These are phyloP conservation scores for Luscinia luscinia DNA, from an alignment of 2,797 vertebrate genomes.

Conservation along the genomic window DNA sequence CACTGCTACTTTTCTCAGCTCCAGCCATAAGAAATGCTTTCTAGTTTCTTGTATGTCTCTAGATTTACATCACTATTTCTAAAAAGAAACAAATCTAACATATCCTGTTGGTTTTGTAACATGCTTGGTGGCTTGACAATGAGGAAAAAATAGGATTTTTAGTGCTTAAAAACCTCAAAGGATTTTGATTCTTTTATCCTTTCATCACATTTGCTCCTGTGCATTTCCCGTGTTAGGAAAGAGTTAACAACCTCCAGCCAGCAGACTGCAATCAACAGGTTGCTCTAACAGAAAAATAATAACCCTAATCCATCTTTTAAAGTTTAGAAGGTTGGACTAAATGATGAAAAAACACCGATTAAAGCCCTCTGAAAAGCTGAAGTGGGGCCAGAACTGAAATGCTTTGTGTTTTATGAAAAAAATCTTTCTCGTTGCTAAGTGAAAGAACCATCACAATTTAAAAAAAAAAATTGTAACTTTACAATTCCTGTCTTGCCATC, in stretches of 20 bases:
- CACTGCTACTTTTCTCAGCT: constrained; percentile 34
- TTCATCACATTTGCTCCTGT: constrained; percentile 3
- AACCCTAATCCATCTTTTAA: constrained; percentile 48
- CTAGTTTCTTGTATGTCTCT: constrained; percentile 28
- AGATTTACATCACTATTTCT: constrained; percentile 45
- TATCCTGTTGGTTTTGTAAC: constrained; percentile 51
- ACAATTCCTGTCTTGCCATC: constrained; percentile 5
- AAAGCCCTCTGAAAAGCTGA: constrained; percentile 44
- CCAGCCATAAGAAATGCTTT: constrained; percentile 36
- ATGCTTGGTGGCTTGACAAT: constrained; percentile 7
- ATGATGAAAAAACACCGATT: constrained; percentile 12
- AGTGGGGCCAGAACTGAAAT: constrained; percentile 56
- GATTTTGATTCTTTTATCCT: neutral
- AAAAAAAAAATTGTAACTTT: constrained; percentile 6
- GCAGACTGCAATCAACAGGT: constrained; percentile 68
- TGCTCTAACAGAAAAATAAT: constrained; percentile 61
- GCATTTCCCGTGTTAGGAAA: constrained; percentile 43
- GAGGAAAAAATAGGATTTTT: constrained; percentile 15
- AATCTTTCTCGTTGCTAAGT: constrained; percentile 59
- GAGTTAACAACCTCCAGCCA: constrained; percentile 62
- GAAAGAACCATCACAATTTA: constrained; percentile 41
- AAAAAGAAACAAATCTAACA: constrained; percentile 46
- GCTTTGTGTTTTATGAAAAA: constrained; percentile 57
- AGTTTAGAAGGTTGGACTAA: constrained; percentile 55
- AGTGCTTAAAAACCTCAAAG: constrained; percentile 41